Evolutionary conservation across 2,113 vertebrate species (phyloP).

Genomic region (Papio anubis): DNA sequence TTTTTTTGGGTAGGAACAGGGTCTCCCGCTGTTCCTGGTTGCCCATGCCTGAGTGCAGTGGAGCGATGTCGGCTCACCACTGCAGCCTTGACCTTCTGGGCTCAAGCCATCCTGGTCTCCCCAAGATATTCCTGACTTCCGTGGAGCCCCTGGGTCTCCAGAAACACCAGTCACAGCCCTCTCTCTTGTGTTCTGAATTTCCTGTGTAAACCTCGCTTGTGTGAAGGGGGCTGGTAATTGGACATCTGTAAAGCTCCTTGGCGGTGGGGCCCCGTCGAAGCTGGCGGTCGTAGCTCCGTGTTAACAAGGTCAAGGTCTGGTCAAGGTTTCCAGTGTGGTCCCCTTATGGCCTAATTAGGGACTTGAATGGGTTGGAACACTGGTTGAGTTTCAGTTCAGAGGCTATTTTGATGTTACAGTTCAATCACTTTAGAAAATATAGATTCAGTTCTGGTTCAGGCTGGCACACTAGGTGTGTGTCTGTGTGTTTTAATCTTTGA

Average conservation of each 20-base stretch:
- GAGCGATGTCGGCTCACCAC: not conserved
- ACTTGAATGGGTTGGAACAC: not conserved
- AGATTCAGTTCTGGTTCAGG: not conserved
- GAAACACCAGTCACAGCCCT: too few relatives aligned
- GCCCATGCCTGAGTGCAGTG: too few relatives aligned
- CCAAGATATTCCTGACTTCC: not conserved
- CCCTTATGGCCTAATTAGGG: not conserved
- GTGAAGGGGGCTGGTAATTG: not conserved
- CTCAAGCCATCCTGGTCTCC: not conserved
- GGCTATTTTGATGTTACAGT: conserved; percentile 16
- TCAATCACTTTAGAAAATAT: not conserved
- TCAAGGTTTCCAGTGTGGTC: not conserved
- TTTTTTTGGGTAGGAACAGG: not conserved
- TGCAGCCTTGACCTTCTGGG: not conserved
- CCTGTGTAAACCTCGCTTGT: not conserved
- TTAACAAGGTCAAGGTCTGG: not conserved
- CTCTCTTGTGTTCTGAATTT: not conserved
- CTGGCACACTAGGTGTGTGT: not conserved
- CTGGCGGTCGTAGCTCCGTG: not conserved
- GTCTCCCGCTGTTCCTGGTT: not conserved
- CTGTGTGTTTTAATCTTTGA: conserved; percentile 29
- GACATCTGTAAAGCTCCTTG: not conserved
- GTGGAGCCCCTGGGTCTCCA: fast-evolving
- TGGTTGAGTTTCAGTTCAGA: not conserved
- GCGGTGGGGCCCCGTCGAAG: not conserved